Conservation (phyloP, 2,113 vertebrate species). For the Ptilorrhoa leucosticta region DNA sequence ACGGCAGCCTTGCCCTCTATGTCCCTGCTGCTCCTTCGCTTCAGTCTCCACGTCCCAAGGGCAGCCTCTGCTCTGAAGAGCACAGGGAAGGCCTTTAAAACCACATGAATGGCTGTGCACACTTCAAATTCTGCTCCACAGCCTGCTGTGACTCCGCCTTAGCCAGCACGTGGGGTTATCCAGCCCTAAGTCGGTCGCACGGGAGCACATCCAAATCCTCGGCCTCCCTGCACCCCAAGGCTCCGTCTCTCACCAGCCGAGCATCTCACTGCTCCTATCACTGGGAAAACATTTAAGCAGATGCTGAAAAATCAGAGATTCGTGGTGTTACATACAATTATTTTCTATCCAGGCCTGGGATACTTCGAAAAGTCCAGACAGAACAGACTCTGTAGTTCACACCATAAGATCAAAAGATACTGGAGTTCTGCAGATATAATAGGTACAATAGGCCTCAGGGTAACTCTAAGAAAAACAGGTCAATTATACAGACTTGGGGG, state of each 20-base stretch:
- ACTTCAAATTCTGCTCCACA: not conserved
- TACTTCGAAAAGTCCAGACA: not conserved
- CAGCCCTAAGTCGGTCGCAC: not conserved
- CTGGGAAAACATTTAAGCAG: not conserved
- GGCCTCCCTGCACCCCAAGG: not conserved
- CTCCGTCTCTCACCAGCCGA: not conserved
- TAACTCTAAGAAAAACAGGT: not conserved
- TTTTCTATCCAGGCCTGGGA: not conserved
- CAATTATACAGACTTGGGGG: not conserved
- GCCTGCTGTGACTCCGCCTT: not conserved
- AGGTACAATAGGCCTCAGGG: not conserved
- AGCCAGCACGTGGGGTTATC: accelerated
- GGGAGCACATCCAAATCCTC: not conserved
- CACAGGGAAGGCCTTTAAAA: not conserved
- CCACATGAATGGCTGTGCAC: accelerated
- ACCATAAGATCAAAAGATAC: not conserved
- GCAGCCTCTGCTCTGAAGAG: not conserved
- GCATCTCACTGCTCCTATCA: not conserved
- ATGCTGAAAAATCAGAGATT: not conserved
- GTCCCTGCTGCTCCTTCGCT: not conserved
- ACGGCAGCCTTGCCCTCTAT: accelerated
- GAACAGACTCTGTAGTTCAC: not conserved
- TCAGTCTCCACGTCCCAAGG: not conserved
- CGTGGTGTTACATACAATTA: not conserved
- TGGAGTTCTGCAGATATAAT: not conserved